phyloP scores from a whole-genome alignment of 2,113 vertebrate species.

The Geococcyx californianus region DNA sequence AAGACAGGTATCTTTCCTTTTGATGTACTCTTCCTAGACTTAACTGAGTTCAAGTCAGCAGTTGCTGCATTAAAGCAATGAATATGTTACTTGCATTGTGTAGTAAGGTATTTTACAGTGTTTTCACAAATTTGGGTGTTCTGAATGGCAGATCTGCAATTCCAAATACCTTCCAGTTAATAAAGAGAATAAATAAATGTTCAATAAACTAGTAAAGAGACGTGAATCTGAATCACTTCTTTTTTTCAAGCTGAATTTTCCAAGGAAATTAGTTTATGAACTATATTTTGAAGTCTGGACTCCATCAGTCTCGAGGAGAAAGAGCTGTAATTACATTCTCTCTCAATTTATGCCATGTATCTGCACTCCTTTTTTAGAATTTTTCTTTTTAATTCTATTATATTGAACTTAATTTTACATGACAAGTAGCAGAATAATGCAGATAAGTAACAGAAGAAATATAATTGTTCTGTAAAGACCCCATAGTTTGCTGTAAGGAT shows the following conservation, averaged over 20 bases:
- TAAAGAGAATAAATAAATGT: conserved; percentile 23
- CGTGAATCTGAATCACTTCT: conserved; percentile 31
- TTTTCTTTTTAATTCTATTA: conserved; percentile 60
- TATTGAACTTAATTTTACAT: conserved; percentile 47
- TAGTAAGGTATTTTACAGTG: background rate
- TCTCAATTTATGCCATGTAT: conserved; percentile 48
- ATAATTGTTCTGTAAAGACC: background rate
- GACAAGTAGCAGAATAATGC: conserved; percentile 38
- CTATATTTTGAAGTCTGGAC: conserved; percentile 54
- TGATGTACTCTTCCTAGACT: background rate
- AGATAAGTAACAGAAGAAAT: conserved; percentile 16
- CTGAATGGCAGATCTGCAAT: conserved; percentile 6
- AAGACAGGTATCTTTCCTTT: background rate
- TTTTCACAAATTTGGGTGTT: background rate
- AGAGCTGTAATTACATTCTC: conserved; percentile 59
- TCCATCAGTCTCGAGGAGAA: conserved; percentile 54
- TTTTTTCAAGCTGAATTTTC: conserved; percentile 45
- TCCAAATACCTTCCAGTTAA: conserved; percentile 18
- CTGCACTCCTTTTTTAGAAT: conserved; percentile 45
- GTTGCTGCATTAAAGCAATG: background rate
- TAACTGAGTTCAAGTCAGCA: background rate
- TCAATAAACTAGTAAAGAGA: conserved; percentile 16
- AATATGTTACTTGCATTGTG: background rate
- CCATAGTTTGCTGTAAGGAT: background rate
- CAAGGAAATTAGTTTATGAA: conserved; percentile 57